Base-by-base conservation (phyloP, 2,797 vertebrate genomes). In the Cyprinodon diabolis region DNA sequence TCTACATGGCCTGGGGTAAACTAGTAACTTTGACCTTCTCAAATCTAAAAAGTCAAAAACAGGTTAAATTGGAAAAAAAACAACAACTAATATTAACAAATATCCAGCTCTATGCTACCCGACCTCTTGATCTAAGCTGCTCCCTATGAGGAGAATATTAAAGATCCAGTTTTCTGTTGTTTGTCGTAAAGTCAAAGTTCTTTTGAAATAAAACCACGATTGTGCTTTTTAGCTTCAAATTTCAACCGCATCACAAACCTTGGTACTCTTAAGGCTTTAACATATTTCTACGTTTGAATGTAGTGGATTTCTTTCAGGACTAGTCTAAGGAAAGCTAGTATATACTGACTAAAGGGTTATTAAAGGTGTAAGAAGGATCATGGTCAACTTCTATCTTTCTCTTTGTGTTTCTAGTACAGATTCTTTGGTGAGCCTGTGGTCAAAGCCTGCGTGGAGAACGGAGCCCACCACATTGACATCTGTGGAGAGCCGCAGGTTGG, bases 401-500 rank as follows among this genome's bases (percentile, higher is more conserved):
- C 0, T 77, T 0, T 77, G 21, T 80, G 51, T 83, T 45, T 74
- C 54, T 45, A 92, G 87, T 90, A 90, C 84, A 84, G 96, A 40
- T 97, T 98, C 93, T 97, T 90, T 74, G 98, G 98, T 6, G 98
- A 99, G 77, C 94, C 96, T 1, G 95, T 99, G 51, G 94, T 99
- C 21, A 95, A 96, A 92, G 96, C 97, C 35, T 98, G 97, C 79
- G 88, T 99, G 90, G 97, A 98, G 91, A 99, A 97, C 72, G 97
- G 97, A 85, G 90, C 97, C 19, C 97, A 96, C 85, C 97, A 89
- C 79, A 90, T 99, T 30, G 98, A 99, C 86, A 97, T 99, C 89
- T 92, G 89, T 84, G 98, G 98, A 87, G 98, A 99, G 80, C 97
- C 98, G 66, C 96, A 99, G 95, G 98, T 98, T 94, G 57, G 35